Evolutionary conservation across 2,888 invertebrate genomes (phyloP), one percentile per base, ranked within the genome.

Genomic region (Schrankia costaestrigalis): DNA sequence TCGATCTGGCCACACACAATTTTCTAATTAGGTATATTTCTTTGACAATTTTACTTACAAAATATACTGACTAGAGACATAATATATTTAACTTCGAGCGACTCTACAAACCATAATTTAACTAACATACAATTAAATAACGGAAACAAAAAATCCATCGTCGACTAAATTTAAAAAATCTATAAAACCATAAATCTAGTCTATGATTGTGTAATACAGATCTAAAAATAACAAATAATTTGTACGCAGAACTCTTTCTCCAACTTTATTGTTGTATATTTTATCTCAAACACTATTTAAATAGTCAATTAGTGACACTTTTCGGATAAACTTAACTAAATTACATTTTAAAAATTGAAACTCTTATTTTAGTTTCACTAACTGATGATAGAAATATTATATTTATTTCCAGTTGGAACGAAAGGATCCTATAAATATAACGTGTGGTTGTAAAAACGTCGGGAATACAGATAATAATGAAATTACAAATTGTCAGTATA

Each of bases 401-500:
- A 24, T 25, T 22, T 17, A 29, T 30, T 29, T n/a, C 5, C 5
- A 25, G 19, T 33, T 8, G 13, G 19, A 24, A 8, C 29, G 22
- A 33, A 31, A 32, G 0, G 23, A 21, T 5, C 2, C 19, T 55
- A 46, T 37, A 46, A 46, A 44, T 54, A 46, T 45, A 38, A 25
- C 18, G 23, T 37, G 12, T 32, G 11, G 23, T 24, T 41, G 26
- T 43, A 29, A 44, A 56, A 35, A 43, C 29, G 11, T 38, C 26
- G 30, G 41, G 39, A 31, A 18, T 31, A 37, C 10, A 31, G 40
- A 44, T 52, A 48, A 50, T 44, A 39, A 41, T 45, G 41, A 42
- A 40, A 46, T 53, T 45, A 56, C 40, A 61, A 63, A 62, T 60
- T 64, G 56, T 50, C 50, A 51, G 50, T 48, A 46, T n/a, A n/a